A percentile compares a stretch with the other conserved stretches of the same genome.
Evolutionary conservation across 2,797 vertebrate species (phyloP).

Genomic region (Clamator glandarius): DNA sequence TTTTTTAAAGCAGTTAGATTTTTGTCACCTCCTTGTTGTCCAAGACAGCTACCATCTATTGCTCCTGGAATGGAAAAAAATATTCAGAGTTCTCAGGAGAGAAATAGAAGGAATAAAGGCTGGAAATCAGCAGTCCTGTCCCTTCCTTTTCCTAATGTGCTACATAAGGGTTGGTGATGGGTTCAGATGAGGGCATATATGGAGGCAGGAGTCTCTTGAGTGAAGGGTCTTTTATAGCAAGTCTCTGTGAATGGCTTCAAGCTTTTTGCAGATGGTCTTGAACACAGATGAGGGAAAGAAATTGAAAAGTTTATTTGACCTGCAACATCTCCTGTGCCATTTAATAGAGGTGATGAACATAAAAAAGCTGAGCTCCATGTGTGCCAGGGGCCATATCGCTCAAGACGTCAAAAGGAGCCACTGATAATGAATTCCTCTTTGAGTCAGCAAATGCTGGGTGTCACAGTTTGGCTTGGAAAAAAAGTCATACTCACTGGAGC

Average conservation of each 20-base stretch:
- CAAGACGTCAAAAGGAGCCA: neutral
- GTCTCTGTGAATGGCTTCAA: neutral
- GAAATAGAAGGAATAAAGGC: neutral
- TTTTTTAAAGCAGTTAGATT: neutral
- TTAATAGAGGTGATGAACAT: neutral
- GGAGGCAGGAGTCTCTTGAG: neutral
- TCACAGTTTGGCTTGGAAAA: neutral
- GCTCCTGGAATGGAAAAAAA: neutral
- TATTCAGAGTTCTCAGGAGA: neutral
- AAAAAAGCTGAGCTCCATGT: neutral
- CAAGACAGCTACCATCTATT: neutral
- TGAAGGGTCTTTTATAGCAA: neutral
- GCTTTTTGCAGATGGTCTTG: neutral
- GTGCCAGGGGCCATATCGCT: neutral
- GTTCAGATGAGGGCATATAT: neutral
- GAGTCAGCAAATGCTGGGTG: neutral
- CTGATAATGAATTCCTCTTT: neutral
- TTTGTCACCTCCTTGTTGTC: neutral
- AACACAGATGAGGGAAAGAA: neutral
- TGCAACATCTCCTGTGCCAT: neutral
- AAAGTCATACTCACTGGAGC: neutral
- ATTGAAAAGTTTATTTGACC: neutral
- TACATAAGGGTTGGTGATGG: neutral
- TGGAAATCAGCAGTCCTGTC: neutral
- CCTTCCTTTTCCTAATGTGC: neutral